Conservation (phyloP, 2,797 vertebrate species). For the Ciconia nigra region DNA sequence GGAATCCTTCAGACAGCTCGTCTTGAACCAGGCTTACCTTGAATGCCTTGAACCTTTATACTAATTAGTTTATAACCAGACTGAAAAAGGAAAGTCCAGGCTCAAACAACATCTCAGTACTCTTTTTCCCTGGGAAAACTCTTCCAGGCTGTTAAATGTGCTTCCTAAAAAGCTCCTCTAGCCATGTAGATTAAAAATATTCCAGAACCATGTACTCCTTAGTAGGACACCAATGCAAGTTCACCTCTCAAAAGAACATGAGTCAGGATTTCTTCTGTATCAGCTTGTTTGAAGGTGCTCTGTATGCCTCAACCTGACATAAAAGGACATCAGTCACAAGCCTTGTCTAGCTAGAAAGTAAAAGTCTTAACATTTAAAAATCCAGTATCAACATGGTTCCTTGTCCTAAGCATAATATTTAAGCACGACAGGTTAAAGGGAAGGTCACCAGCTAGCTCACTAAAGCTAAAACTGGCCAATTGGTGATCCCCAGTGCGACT, state of each 20-base stretch:
- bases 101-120: background rate
- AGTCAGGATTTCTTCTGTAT: background rate
- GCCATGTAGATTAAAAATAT: background rate
- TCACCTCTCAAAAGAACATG: background rate
- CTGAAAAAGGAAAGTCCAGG: background rate
- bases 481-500: background rate
- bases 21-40: background rate
- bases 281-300: background rate
- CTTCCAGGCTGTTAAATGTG: background rate
- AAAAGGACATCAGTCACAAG: background rate
- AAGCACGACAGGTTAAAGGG: background rate
- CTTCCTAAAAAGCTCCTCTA: background rate
- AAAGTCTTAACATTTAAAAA: background rate
- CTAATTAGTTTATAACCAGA: background rate
- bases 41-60: background rate
- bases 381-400: background rate
- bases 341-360: background rate
- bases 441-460: background rate
- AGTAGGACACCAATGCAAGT: background rate
- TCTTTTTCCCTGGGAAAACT: background rate
- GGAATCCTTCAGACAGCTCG: background rate
- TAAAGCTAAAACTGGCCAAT: background rate
- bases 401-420: background rate
- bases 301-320: background rate
- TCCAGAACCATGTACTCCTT: background rate